Conservation (phyloP, 2,113 vertebrate genomes). For the Tonatia bakeri region DNA sequence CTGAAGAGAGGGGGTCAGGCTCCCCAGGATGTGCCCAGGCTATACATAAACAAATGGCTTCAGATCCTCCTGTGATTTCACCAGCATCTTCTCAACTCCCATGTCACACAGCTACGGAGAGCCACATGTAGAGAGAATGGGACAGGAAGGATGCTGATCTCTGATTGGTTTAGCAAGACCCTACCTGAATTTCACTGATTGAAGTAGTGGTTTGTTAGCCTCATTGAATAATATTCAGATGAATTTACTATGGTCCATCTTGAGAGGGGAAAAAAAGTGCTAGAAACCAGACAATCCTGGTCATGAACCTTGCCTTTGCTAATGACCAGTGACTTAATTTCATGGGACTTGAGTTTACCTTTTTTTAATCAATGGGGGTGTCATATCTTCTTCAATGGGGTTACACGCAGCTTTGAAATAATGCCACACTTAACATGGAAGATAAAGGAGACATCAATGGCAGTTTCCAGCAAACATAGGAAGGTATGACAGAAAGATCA, state of each 20-base stretch:
- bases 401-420: not conserved
- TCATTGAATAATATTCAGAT: not conserved
- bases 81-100: not conserved
- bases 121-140: not conserved
- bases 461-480: not conserved
- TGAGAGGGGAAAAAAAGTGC: not conserved
- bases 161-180: not conserved
- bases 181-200: not conserved
- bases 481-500: not conserved
- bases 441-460: not conserved
- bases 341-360: not conserved
- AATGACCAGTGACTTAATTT: not conserved
- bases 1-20: not conserved
- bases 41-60: not conserved
- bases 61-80: not conserved
- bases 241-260: not conserved
- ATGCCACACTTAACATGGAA: not conserved
- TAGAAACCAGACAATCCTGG: not conserved
- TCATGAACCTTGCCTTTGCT: not conserved
- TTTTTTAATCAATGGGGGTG: not conserved
- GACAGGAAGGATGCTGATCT: accelerated
- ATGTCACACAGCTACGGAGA: not conserved
- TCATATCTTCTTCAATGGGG: not conserved
- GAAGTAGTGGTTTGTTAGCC: not conserved
- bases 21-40: not conserved